These are phyloP conservation scores for Drosophila tristis DNA, from an alignment of 1,140 invertebrate species.

Conservation along the genomic window DNA sequence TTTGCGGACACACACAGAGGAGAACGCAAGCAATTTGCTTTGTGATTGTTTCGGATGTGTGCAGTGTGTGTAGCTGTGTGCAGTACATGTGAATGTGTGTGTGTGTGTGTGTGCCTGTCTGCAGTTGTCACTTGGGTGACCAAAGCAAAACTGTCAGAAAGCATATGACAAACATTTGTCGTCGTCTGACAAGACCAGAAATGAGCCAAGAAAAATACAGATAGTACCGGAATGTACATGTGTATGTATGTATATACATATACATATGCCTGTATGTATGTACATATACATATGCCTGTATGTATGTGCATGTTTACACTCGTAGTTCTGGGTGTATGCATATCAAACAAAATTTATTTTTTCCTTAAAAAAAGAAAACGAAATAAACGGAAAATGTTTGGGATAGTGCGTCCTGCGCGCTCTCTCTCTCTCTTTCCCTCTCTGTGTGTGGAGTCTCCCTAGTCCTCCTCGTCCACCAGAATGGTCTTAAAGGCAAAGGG, in stretches of 20 bases:
- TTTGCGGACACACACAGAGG: slow-evolving; percentile 4
- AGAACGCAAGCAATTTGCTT: slow-evolving; percentile 53
- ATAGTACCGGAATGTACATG: neutral
- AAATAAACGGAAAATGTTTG: slow-evolving; percentile 39
- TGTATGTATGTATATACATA: neutral
- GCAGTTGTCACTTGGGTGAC: slow-evolving; percentile 57
- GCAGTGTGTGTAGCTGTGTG: neutral
- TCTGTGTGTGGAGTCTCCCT: neutral
- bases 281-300: too few species aligned
- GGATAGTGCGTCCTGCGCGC: slow-evolving; percentile 61
- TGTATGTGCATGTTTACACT: neutral
- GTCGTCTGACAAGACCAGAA: slow-evolving; percentile 43
- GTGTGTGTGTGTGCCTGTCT: slow-evolving; percentile 27
- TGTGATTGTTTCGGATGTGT: slow-evolving; percentile 56
- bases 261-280: too few species aligned
- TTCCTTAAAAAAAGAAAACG: slow-evolving; percentile 31
- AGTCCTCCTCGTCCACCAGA: slow-evolving; percentile 84
- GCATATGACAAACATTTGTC: slow-evolving; percentile 63
- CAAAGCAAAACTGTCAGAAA: slow-evolving; percentile 57
- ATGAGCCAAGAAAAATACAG: slow-evolving; percentile 20
- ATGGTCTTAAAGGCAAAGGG: slow-evolving; percentile 97
- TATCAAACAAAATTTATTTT: slow-evolving; percentile 71
- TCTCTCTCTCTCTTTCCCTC: slow-evolving; percentile 6
- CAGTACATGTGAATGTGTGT: neutral
- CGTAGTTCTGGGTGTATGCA: slow-evolving; percentile 38